Percentiles rank a stretch among this genome's conserved stretches.
Evolutionary conservation across 2,797 vertebrate species (phyloP).

Genomic region (Etheostoma nigrum): DNA sequence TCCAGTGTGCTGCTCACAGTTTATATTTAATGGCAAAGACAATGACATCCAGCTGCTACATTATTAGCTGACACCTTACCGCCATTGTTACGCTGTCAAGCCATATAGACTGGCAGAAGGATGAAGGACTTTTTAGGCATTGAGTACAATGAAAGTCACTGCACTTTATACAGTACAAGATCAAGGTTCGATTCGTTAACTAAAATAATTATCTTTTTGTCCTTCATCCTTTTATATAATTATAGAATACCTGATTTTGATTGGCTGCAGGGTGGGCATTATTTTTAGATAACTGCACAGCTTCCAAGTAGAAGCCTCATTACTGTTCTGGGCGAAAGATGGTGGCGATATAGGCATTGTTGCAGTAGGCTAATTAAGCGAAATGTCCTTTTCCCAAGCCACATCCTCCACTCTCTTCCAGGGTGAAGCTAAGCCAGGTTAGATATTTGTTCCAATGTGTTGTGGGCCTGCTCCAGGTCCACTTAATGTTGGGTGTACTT

Average conservation of each 20-base stretch:
- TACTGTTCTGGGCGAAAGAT: background rate
- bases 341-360: background rate
- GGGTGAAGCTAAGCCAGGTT: background rate
- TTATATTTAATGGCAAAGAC: slow-evolving; percentile 61
- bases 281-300: background rate
- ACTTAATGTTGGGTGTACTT: background rate
- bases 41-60: slow-evolving; percentile 48
- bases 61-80: slow-evolving; percentile 51
- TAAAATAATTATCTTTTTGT: background rate
- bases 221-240: background rate
- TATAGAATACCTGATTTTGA: background rate
- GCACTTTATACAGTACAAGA: background rate
- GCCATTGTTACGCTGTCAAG: slow-evolving; percentile 49
- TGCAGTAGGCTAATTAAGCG: background rate
- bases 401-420: background rate
- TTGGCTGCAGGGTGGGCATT: background rate
- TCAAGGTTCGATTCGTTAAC: background rate
- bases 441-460: background rate
- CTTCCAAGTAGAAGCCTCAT: background rate
- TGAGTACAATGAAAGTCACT: slow-evolving; percentile 2
- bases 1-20: slow-evolving; percentile 21
- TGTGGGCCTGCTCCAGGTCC: background rate
- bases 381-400: background rate
- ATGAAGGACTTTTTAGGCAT: slow-evolving; percentile 2
- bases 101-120: background rate